Evolutionary conservation across 2,113 vertebrate genomes (phyloP).

Genomic region (Orycteropus afer): DNA sequence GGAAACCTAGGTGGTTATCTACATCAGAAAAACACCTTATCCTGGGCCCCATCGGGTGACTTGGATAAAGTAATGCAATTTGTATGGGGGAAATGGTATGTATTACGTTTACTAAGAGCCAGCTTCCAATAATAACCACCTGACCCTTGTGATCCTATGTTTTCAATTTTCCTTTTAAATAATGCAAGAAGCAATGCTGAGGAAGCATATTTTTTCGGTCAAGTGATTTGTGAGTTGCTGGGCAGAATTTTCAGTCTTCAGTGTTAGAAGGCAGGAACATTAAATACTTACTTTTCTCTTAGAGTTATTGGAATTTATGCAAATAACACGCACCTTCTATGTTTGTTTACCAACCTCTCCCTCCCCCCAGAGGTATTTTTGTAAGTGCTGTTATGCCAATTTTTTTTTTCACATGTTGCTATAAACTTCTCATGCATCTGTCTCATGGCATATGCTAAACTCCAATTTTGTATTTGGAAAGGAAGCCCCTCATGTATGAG

Average conservation of each 20-base stretch:
- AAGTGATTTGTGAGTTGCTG: constrained; percentile 62
- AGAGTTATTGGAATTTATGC: not conserved
- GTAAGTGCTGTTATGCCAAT: not conserved
- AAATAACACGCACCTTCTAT: not conserved
- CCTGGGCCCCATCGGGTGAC: not conserved
- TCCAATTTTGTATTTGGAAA: constrained; percentile 60
- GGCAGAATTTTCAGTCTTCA: constrained; percentile 48
- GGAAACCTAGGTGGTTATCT: constrained; percentile 66
- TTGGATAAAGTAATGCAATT: constrained; percentile 62
- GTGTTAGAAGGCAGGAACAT: constrained; percentile 60
- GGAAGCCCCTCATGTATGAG: not conserved
- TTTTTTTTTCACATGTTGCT: not conserved
- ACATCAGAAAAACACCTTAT: constrained; percentile 58
- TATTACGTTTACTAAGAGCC: constrained; percentile 54
- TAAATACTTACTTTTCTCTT: constrained; percentile 30
- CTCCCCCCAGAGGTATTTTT: not conserved
- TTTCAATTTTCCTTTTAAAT: constrained; percentile 74
- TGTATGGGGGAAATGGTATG: constrained; percentile 61
- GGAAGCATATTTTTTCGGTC: constrained; percentile 72
- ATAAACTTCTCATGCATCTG: not conserved
- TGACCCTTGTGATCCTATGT: constrained; percentile 57
- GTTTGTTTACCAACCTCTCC: not conserved
- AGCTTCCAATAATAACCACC: constrained; percentile 47
- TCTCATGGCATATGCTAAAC: not conserved
- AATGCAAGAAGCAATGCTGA: not conserved